phyloP scores from a whole-genome alignment of 2,113 vertebrate species.

The Dicentrarchus labrax region DNA sequence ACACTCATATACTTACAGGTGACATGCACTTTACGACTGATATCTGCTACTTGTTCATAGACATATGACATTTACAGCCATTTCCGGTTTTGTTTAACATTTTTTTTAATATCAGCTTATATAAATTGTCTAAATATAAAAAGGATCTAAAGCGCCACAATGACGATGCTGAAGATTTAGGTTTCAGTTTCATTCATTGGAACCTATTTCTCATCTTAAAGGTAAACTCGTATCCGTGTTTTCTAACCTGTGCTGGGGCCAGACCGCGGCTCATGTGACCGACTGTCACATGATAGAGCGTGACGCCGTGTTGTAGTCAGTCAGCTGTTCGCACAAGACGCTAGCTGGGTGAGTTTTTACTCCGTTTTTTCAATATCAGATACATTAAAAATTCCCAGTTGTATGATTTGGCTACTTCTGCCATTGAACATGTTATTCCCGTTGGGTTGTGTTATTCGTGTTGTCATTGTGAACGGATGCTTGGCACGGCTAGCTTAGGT shows the following conservation, averaged over 20 bases:
- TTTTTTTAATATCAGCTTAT: no score
- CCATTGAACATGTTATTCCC: no score
- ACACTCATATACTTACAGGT: no score
- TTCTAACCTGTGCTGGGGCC: neutral
- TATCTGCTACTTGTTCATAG: no score
- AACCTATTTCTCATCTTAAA: no score
- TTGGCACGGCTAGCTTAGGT: slow-evolving; percentile 33
- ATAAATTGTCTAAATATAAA: no score
- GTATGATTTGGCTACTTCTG: neutral
- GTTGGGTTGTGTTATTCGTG: no score
- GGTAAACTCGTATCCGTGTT: no score
- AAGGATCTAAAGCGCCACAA: no score
- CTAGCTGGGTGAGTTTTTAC: slow-evolving; percentile 55
- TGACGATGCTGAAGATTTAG: neutral
- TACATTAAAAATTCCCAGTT: accelerated
- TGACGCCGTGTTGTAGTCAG: slow-evolving; percentile 68
- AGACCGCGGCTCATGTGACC: slow-evolving; percentile 56
- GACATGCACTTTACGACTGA: no score
- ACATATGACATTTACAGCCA: neutral
- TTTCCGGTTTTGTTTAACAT: no score
- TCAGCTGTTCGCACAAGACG: slow-evolving; percentile 63
- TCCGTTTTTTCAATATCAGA: neutral
- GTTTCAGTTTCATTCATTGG: no score
- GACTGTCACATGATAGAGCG: slow-evolving; percentile 77
- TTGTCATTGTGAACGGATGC: neutral